These are phyloP conservation scores for Cyprinodon brontotheroides DNA, from an alignment of 2,113 vertebrate genomes.

Conservation along the genomic window DNA sequence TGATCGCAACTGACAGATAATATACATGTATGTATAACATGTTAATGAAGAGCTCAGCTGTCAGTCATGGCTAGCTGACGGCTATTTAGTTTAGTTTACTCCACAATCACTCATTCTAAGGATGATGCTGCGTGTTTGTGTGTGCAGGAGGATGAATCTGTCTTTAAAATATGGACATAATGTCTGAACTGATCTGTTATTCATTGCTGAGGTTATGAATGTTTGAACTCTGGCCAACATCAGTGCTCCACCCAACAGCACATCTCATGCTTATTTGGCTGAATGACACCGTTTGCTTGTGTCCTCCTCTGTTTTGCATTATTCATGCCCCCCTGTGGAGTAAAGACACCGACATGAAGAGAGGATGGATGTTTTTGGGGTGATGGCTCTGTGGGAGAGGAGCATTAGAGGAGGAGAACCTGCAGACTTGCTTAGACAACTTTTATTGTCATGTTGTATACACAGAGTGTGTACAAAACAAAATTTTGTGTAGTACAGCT, in stretches of 20 bases:
- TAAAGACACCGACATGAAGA: slow-evolving; percentile 20
- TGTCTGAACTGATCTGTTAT: not conserved
- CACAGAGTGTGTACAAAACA: too few relatives aligned
- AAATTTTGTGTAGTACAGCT: too few relatives aligned
- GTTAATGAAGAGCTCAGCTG: not conserved
- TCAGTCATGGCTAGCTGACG: not conserved
- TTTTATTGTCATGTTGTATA: too few relatives aligned
- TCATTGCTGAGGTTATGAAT: not conserved
- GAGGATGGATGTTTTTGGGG: slow-evolving; percentile 34
- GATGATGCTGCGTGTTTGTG: not conserved
- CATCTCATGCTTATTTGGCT: slow-evolving; percentile 2
- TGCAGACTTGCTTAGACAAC: too few relatives aligned
- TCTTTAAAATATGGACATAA: not conserved
- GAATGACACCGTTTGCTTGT: slow-evolving; percentile 8
- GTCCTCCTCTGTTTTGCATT: slow-evolving; percentile 45
- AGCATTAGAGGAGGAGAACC: slow-evolving; percentile 4
- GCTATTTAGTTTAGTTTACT: not conserved
- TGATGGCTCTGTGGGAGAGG: slow-evolving; percentile 30
- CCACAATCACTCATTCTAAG: not conserved
- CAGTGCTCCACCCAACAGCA: not conserved
- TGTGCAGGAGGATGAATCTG: not conserved
- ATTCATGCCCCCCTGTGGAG: slow-evolving; percentile 55
- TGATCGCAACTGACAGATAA: not conserved
- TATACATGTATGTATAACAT: not conserved
- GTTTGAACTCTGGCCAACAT: not conserved